Evolutionary conservation across 2,797 vertebrate species (phyloP), one percentile per base, ranked within the genome.

Genomic region (Macropodus opercularis): DNA sequence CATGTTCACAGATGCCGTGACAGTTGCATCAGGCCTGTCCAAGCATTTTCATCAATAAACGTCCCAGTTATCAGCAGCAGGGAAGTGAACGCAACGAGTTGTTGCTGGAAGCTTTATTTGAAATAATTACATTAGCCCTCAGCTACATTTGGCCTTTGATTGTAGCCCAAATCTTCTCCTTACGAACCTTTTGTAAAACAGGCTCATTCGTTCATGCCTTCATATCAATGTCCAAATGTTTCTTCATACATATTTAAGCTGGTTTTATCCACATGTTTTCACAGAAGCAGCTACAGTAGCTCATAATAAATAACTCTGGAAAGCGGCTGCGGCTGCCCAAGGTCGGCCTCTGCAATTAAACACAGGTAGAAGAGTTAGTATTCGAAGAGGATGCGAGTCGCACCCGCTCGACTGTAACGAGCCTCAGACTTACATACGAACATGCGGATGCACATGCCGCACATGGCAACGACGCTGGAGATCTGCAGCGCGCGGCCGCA

Each of bases 401-500:
- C n/a, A n/a, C n/a, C n/a, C n/a, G n/a, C n/a, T n/a, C n/a, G n/a
- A 55, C 38, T 22, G 4, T 10, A 35, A 19, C 12, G 11, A 46
- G 12, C 35, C n/a, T 3, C 2, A 36, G 6, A 90, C 90, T 90
- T 70, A 91, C 90, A 90, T 0, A 69, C 17, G 11, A 69, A 91
- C 21, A 67, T 44, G 8, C 84, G 22, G 29, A 91, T 60, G 51
- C 91, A 92, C 81, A 77, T 86, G 2, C 88, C 90, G 12, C 91
- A 92, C 43, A 26, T 48, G 32, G 90, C 69, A 1, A 90, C 3
- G 1, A 89, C 85, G 0, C 56, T 63, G 55, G 87, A 83, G 81
- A 91, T 90, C 72, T 90, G 84, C 0, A 92, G 86, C 0, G 59
- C 74, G 5, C 90, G 36, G 10, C 87, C 80, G 2, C 91, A 92